Conservation (phyloP, 2,113 vertebrate species). For the Lamprologus sp. region DNA sequence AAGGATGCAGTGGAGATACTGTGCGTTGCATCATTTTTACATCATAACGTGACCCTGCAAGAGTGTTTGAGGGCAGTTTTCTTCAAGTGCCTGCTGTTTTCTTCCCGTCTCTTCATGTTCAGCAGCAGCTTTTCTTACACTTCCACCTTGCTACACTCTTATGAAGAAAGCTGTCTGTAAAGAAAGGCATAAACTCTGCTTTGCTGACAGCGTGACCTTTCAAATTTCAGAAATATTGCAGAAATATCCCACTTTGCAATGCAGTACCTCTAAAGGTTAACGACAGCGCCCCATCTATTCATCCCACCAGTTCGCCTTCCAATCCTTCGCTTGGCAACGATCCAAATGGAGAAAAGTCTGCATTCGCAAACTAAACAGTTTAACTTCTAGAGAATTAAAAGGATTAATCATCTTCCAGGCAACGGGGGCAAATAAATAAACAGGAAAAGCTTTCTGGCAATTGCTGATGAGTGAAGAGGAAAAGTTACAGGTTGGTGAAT, state of each 20-base stretch:
- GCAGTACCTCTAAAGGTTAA: conserved; percentile 53
- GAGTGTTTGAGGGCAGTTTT: not conserved
- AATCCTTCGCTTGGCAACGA: not conserved
- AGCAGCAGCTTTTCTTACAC: not conserved
- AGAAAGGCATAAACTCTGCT: not conserved
- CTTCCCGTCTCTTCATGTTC: not conserved
- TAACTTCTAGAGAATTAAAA: not conserved
- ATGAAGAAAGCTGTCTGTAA: not conserved
- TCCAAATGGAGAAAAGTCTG: not conserved
- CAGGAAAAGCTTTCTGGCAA: not conserved
- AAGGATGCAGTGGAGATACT: not conserved
- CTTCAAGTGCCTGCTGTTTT: not conserved
- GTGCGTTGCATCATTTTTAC: not conserved
- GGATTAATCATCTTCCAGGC: conserved; percentile 22
- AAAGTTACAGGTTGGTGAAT: conserved; percentile 12
- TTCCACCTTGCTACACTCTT: not conserved
- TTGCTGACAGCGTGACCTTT: conserved; percentile 36
- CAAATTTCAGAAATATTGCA: not conserved
- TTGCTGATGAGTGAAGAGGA: not conserved
- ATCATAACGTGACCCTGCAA: not conserved
- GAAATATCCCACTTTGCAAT: conserved; percentile 7
- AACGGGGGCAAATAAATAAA: not conserved
- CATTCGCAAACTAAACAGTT: conserved; percentile 2
- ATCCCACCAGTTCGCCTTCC: not conserved
- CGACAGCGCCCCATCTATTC: not conserved